A percentile compares a stretch with the other conserved stretches of the same genome.
Evolutionary conservation across 2,888 invertebrate genomes (phyloP).

Genomic region (Rhorus exstirpatorius): DNA sequence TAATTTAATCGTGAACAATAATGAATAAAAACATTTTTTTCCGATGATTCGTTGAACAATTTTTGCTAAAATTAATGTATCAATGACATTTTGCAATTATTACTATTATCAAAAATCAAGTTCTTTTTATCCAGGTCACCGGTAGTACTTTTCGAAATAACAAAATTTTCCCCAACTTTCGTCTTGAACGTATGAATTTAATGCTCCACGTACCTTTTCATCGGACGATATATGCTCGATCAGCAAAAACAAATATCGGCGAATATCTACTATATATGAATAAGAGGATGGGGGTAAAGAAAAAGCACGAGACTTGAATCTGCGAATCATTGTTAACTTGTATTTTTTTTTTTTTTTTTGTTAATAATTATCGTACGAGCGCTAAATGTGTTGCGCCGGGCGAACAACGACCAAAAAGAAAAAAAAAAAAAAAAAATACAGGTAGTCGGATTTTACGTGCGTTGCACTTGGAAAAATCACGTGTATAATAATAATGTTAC

Average conservation of each 20-base stretch:
- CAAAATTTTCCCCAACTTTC: too few species aligned
- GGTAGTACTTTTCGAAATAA: too few species aligned
- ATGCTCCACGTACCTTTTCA: conserved; percentile 26
- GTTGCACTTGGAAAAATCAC: conserved; percentile 83
- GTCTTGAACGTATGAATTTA: too few species aligned
- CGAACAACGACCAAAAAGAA: conserved; percentile 80
- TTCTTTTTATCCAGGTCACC: too few species aligned
- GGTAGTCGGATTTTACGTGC: conserved; percentile 82
- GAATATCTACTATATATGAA: neutral
- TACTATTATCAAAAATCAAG: too few species aligned
- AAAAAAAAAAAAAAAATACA: too few species aligned
- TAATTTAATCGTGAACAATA: too few species aligned
- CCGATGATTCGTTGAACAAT: too few species aligned
- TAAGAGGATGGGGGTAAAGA: conserved; percentile 7
- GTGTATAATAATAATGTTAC: conserved; percentile 77
- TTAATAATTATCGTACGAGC: conserved; percentile 81
- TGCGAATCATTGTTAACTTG: conserved; percentile 82
- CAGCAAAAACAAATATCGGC: neutral
- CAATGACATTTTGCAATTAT: too few species aligned
- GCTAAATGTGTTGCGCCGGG: conserved; percentile 74
- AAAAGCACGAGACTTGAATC: conserved; percentile 31
- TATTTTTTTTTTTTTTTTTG: too few species aligned
- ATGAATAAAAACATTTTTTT: too few species aligned
- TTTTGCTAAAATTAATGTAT: too few species aligned
- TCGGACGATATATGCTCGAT: neutral